Percentiles rank a stretch among this genome's conserved stretches.
Conservation (phyloP, 2,113 vertebrate genomes). For the Leucoraja erinaceus region DNA sequence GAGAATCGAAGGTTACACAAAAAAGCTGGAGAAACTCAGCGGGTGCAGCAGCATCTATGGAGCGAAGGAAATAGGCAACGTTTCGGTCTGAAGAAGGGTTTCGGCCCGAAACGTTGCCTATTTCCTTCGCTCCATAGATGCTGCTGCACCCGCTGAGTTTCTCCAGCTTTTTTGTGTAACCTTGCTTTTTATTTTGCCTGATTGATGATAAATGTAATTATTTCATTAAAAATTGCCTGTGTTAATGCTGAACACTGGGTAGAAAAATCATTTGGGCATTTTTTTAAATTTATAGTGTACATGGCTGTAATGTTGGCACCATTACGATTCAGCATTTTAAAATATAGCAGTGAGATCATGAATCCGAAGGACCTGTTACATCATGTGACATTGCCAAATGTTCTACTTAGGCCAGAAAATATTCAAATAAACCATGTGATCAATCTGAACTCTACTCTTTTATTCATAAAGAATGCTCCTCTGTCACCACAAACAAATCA, state of each 20-base stretch:
- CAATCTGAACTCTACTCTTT: not conserved
- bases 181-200: not conserved
- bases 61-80: no score
- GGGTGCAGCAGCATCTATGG: no score
- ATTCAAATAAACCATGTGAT: not conserved
- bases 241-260: not conserved
- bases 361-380: not conserved
- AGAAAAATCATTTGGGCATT: not conserved
- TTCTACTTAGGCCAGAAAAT: not conserved
- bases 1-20: no score
- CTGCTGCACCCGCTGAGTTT: no score
- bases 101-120: no score
- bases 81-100: no score
- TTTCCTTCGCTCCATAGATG: no score
- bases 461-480: not conserved
- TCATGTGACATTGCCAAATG: constrained; percentile 26
- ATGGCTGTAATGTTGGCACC: no score
- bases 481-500: not conserved
- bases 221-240: not conserved
- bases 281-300: not conserved
- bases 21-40: no score
- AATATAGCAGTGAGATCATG: not conserved
- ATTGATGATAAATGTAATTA: not conserved
- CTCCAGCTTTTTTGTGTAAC: no score
- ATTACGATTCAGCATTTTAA: not conserved